Evolutionary conservation across 2,888 invertebrate genomes (phyloP).

Genomic region (Leucozona laternaria): DNA sequence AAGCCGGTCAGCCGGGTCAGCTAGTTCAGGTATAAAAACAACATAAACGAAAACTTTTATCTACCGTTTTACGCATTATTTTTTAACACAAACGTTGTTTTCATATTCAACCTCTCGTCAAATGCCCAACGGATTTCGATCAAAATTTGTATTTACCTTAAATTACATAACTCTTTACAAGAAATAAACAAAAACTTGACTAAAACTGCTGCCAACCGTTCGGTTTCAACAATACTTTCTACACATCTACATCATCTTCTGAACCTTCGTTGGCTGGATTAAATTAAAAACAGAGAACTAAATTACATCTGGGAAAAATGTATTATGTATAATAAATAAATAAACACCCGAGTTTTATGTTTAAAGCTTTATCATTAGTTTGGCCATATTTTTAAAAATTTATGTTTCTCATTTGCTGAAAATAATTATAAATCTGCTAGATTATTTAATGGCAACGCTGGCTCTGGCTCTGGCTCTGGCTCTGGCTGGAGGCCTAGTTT

Average conservation of each 20-base stretch:
- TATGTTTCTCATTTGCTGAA: slow-evolving; percentile 18
- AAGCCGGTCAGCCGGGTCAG: too few relatives aligned
- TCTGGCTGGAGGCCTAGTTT: slow-evolving; percentile 21
- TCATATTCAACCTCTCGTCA: too few relatives aligned
- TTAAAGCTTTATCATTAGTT: not conserved
- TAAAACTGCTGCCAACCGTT: not conserved
- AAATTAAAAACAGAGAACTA: not conserved
- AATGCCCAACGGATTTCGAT: too few relatives aligned
- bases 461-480: not conserved
- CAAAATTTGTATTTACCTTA: too few relatives aligned
- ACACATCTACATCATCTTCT: too few relatives aligned
- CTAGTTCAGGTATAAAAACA: too few relatives aligned
- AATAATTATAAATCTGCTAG: slow-evolving; percentile 13
- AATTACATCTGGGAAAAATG: not conserved
- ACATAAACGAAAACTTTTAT: too few relatives aligned
- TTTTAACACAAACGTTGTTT: too few relatives aligned
- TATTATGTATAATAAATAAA: not conserved
- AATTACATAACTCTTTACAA: not conserved
- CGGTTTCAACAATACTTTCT: not conserved
- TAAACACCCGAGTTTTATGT: not conserved
- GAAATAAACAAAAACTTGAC: not conserved
- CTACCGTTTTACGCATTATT: too few relatives aligned
- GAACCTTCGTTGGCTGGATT: not conserved
- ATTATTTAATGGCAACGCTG: slow-evolving; percentile 31
- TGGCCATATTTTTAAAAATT: slow-evolving; percentile 1